These are phyloP conservation scores for Drosophila malerkotliana DNA, from an alignment of 1,140 invertebrate genomes.

Conservation along the genomic window DNA sequence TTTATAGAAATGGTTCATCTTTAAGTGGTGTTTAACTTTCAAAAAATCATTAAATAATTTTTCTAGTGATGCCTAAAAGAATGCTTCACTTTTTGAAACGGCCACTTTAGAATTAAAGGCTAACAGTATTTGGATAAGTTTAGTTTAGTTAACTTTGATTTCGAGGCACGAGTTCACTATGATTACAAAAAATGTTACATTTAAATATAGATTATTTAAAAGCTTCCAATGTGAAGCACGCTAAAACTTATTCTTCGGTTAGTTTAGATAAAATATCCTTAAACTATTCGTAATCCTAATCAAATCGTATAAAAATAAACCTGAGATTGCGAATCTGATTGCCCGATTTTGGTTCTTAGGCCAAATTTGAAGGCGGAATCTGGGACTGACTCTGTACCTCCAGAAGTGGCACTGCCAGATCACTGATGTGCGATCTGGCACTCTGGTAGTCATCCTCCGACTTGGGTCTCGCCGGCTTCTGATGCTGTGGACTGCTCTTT, in stretches of 20 bases:
- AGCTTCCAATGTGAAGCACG: not conserved
- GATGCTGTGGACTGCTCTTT: slow-evolving; percentile 52
- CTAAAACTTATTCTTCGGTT: slow-evolving; percentile 21
- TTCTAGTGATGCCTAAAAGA: not conserved
- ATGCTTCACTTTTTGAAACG: not conserved
- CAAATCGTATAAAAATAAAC: slow-evolving; percentile 69
- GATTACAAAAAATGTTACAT: slow-evolving; percentile 41
- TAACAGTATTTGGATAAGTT: not conserved
- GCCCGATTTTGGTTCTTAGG: slow-evolving; percentile 16
- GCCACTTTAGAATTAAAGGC: not conserved
- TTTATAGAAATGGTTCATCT: not conserved
- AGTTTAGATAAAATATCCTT: slow-evolving; percentile 20
- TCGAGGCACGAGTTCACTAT: slow-evolving; percentile 71
- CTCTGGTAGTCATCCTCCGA: slow-evolving; percentile 80
- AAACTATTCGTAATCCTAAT: slow-evolving; percentile 2
- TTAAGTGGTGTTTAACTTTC: not conserved
- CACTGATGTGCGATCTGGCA: slow-evolving; percentile 74
- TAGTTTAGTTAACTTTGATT: slow-evolving; percentile 15
- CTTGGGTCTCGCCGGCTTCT: slow-evolving; percentile 38
- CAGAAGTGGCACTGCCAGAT: slow-evolving; percentile 67
- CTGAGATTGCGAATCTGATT: slow-evolving; percentile 60
- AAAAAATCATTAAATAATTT: not conserved
- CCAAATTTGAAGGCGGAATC: slow-evolving; percentile 33
- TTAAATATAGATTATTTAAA: slow-evolving; percentile 23
- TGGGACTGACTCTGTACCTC: slow-evolving; percentile 39